Conservation (phyloP, 2,888 invertebrate species). For the Chrysolina haemoptera region DNA sequence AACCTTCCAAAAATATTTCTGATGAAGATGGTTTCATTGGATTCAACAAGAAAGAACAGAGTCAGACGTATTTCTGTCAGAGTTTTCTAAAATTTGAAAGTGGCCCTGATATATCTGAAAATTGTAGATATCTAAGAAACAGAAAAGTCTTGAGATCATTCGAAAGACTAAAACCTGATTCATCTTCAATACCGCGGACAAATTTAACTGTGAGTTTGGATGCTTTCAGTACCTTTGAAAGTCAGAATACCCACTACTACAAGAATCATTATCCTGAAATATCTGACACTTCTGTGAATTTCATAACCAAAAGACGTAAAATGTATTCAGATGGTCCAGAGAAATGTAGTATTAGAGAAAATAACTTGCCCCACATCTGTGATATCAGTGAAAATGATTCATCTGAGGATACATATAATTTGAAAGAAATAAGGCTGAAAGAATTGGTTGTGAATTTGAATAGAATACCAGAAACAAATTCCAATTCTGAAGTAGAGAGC, state of each 20-base stretch:
- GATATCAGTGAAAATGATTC: neutral
- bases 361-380: neutral
- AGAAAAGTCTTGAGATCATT: conserved; percentile 34
- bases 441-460: conserved; percentile 25
- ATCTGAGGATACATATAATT: neutral
- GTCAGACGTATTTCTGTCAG: neutral
- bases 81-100: neutral
- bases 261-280: neutral
- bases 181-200: neutral
- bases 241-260: neutral
- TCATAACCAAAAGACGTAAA: conserved; percentile 29
- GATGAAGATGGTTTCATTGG: neutral
- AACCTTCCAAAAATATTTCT: neutral
- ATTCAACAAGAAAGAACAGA: conserved; percentile 9
- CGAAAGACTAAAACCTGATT: neutral
- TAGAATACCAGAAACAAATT: neutral
- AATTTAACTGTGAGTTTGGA: conserved; percentile 19
- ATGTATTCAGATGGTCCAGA: conserved; percentile 15
- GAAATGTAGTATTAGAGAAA: neutral
- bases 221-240: conserved; percentile 26
- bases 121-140: conserved; percentile 37
- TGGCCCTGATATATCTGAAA: conserved; percentile 21
- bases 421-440: neutral
- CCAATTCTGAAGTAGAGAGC: neutral
- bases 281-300: conserved; percentile 29